Evolutionary conservation across 2,888 invertebrate species (phyloP), one percentile per base, ranked within the genome.

Genomic region (Parnassius mnemosyne): DNA sequence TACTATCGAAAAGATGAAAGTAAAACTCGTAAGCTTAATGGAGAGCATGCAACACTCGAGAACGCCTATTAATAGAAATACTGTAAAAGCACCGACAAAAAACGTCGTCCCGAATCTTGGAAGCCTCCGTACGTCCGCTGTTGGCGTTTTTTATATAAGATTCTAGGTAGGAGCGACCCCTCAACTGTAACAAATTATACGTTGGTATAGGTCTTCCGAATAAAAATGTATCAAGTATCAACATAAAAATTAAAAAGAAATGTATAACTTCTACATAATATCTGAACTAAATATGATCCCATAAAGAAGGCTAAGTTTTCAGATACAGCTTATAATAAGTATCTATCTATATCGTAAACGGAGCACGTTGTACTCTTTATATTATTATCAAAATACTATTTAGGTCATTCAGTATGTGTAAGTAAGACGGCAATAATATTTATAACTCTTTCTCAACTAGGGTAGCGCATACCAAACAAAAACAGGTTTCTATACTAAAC

Each of bases 401-500:
- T 57, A 62, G 61, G 57, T 66, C 61, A 59, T 70, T 69, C 67
- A 70, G 70, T 71, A 70, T 71, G 69, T 69, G 71, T 67, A 71
- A 75, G 70, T 70, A 74, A 74, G 74, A 74, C 64, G 67, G 71
- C 74, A 71, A 66, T 69, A 71, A 69, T 71, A 71, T 34, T 34
- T 34, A 34, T 69, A 68, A 68, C 72, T 72, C 69, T 71, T 65
- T 72, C 69, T 68, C 68, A 68, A 67, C 67, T 69, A 68, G 70
- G 69, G 70, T 69, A 71, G 72, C 81, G 84, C 89, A 89, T 89
- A 85, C 88, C 89, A 79, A 71, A 75, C 81, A 76, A 76, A 83
- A 92, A 91, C 92, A 78, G 88, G 91, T 92, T 91, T 84, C 74
- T 76, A 80, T 84, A 86, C 83, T 82, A 83, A 84, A 82, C 85